A percentile compares a stretch with the other conserved stretches of the same genome.
Conservation (phyloP, 92 coral and sea anemone genomes). For the Umimayanthus chanpuru region DNA sequence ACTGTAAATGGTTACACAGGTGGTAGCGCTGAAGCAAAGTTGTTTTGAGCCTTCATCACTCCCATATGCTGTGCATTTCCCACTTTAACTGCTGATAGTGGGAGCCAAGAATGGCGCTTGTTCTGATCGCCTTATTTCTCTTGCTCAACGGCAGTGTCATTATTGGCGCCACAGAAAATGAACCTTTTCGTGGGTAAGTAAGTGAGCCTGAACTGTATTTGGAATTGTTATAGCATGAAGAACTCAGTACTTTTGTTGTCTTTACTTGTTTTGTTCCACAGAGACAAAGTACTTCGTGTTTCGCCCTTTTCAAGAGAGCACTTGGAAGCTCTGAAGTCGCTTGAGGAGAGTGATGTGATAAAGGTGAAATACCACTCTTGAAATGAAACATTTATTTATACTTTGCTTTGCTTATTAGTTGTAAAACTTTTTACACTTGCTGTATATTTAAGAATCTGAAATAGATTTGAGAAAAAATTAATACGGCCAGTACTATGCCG, state of each 20-base stretch:
- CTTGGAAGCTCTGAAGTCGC: constrained; percentile 36
- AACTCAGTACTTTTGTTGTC: no score
- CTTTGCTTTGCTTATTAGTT: background rate
- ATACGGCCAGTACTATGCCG: no score
- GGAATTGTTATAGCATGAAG: background rate
- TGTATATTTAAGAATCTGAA: background rate
- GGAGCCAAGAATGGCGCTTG: background rate
- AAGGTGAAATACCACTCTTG: background rate
- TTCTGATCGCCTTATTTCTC: background rate
- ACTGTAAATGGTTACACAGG: constrained; percentile 7
- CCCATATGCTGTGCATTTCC: background rate
- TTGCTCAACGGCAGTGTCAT: background rate
- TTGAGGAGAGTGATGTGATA: constrained; percentile 55
- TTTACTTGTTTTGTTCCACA: constrained; percentile 1
- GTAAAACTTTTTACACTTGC: no score
- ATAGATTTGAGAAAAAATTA: no score
- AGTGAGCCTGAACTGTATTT: background rate
- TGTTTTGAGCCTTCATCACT: background rate
- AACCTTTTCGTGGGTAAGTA: constrained; percentile 2
- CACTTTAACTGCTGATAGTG: background rate
- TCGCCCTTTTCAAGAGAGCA: constrained; percentile 52
- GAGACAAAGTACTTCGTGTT: constrained; percentile 71
- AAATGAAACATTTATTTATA: no score
- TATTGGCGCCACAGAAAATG: background rate
- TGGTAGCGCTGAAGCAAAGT: background rate